Evolutionary conservation across 2,113 vertebrate genomes (phyloP).

Genomic region (Notarius quadriscutis): DNA sequence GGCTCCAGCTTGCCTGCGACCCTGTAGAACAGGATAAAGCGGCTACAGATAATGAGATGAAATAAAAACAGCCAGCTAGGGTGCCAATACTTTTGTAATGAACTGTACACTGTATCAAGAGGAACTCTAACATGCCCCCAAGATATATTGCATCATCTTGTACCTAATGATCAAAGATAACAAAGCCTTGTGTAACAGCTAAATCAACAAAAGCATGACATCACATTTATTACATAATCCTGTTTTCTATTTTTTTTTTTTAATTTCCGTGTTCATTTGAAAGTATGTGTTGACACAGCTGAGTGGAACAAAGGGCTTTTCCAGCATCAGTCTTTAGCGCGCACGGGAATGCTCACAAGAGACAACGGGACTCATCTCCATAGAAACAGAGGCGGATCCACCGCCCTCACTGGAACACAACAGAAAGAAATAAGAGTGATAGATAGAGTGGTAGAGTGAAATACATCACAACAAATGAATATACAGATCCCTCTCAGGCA

Average conservation of each 20-base stretch:
- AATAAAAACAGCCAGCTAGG: neutral
- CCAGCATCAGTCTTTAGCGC: conserved; percentile 22
- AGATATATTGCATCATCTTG: neutral
- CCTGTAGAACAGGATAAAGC: too few relatives aligned
- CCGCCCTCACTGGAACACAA: conserved; percentile 44
- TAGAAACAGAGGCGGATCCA: conserved; percentile 69
- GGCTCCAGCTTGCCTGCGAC: too few relatives aligned
- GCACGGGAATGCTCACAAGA: conserved; percentile 61
- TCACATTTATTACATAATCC: neutral
- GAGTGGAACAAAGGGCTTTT: conserved; percentile 47
- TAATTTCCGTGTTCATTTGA: conserved; percentile 7
- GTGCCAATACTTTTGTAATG: neutral
- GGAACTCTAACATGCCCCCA: conserved; percentile 8
- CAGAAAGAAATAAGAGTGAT: neutral
- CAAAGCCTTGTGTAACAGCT: neutral
- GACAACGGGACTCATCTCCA: conserved; percentile 69
- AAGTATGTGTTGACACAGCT: conserved; percentile 37
- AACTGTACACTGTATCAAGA: neutral
- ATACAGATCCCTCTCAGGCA: neutral
- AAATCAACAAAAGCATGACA: neutral
- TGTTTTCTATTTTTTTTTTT: neutral
- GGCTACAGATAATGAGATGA: too few relatives aligned
- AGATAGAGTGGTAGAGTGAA: neutral
- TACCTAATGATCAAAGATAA: neutral
- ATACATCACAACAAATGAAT: neutral